These are phyloP conservation scores for Centrocercus urophasianus DNA, from an alignment of 2,113 vertebrate species.

Conservation along the genomic window DNA sequence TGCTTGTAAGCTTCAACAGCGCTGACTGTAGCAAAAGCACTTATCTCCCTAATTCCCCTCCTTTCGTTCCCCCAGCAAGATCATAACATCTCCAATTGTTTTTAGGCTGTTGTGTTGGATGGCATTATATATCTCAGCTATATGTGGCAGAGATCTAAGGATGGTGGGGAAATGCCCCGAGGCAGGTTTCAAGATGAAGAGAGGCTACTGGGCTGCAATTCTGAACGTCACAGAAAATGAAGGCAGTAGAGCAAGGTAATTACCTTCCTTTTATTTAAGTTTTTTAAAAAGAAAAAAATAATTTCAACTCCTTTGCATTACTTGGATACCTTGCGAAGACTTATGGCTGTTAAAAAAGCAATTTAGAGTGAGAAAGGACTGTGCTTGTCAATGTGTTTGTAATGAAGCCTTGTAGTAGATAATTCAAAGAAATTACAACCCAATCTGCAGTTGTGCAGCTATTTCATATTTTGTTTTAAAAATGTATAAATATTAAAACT, in stretches of 20 bases:
- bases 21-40: background rate
- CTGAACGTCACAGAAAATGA: background rate
- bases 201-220: background rate
- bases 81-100: too few species aligned
- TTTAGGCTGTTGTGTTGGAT: background rate
- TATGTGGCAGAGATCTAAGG: background rate
- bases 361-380: background rate
- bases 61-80: background rate
- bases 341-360: background rate
- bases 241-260: background rate
- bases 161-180: background rate
- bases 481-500: too few species aligned
- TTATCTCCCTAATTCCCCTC: fast-evolving
- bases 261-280: background rate
- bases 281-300: background rate
- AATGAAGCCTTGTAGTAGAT: background rate
- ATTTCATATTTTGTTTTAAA: background rate
- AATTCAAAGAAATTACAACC: background rate
- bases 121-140: background rate
- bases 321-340: background rate
- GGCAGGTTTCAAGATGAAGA: background rate
- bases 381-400: background rate
- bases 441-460: background rate
- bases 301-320: background rate
- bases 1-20: background rate